Conservation (phyloP, 2,888 invertebrate species). For the Gastrophysa polygoni region DNA sequence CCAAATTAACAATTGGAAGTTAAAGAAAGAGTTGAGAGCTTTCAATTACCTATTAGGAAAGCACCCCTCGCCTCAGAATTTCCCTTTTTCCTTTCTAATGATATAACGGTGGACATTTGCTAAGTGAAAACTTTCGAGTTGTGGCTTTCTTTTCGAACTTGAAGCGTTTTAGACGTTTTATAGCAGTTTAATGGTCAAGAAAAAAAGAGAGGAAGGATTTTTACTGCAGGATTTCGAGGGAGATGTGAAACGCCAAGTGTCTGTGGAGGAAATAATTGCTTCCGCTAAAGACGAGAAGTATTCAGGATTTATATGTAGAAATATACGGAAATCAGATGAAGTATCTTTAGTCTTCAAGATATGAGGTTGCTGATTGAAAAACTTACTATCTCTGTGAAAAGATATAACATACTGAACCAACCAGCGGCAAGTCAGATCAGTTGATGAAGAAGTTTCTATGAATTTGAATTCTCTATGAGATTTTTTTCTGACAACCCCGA, state of each 20-base stretch:
- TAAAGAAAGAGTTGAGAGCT: conserved; percentile 26
- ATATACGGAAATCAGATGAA: background rate
- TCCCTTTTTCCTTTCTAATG: conserved; percentile 28
- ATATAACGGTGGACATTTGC: conserved; percentile 40
- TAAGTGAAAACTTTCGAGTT: conserved; percentile 42
- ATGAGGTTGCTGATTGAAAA: too few relatives aligned
- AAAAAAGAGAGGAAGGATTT: conserved; percentile 34
- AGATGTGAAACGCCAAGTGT: conserved; percentile 26
- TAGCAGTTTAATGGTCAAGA: conserved; percentile 39
- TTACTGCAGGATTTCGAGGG: conserved; percentile 30
- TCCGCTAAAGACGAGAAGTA: too few relatives aligned
- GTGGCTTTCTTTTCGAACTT: conserved; percentile 41
- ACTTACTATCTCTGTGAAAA: too few relatives aligned
- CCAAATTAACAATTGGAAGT: conserved; percentile 30
- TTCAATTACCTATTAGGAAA: conserved; percentile 34
- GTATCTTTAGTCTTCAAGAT: too few relatives aligned
- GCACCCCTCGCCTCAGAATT: conserved; percentile 29
- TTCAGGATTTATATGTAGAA: too few relatives aligned
- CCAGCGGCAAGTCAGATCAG: too few relatives aligned
- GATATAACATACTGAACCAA: too few relatives aligned
- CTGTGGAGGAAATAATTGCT: conserved; percentile 22
- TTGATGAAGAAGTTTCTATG: too few relatives aligned
- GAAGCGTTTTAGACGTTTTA: conserved; percentile 44
- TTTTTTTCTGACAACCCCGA: too few relatives aligned
- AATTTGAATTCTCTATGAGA: too few relatives aligned